Conservation (phyloP, 2,888 invertebrate genomes). For the Diabrotica balteata region DNA sequence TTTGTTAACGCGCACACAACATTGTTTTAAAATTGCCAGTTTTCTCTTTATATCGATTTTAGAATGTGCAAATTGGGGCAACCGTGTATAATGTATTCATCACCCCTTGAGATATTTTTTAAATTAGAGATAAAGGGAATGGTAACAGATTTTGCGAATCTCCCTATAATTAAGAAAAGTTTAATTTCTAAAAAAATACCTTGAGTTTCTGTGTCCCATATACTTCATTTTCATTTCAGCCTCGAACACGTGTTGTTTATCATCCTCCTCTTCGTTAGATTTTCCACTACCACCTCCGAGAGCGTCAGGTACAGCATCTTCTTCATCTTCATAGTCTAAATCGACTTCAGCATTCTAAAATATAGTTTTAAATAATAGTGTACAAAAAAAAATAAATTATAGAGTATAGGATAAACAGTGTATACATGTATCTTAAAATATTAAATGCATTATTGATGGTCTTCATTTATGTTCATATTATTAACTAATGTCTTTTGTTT, state of each 20-base stretch:
- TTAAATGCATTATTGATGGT: too few species aligned
- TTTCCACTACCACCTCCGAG: constrained; percentile 40
- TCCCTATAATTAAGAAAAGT: background rate
- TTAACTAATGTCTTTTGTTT: too few species aligned
- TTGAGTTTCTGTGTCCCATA: constrained; percentile 81
- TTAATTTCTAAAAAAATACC: constrained; percentile 55
- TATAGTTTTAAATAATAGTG: background rate
- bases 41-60: too few species aligned
- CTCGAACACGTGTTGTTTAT: constrained; percentile 52
- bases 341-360: constrained; percentile 50
- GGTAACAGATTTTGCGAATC: too few species aligned
- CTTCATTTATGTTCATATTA: too few species aligned
- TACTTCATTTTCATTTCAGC: constrained; percentile 71
- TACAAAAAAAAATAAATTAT: background rate
- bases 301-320: constrained; percentile 35
- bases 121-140: too few species aligned
- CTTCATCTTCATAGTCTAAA: constrained; percentile 53
- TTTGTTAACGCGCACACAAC: too few species aligned
- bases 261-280: constrained; percentile 36
- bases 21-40: too few species aligned
- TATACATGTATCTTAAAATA: background rate
- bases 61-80: too few species aligned
- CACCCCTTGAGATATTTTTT: too few species aligned
- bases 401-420: background rate
- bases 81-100: too few species aligned